Evolutionary conservation across 2,888 invertebrate species (phyloP).

Genomic region (Phorcus lineatus): DNA sequence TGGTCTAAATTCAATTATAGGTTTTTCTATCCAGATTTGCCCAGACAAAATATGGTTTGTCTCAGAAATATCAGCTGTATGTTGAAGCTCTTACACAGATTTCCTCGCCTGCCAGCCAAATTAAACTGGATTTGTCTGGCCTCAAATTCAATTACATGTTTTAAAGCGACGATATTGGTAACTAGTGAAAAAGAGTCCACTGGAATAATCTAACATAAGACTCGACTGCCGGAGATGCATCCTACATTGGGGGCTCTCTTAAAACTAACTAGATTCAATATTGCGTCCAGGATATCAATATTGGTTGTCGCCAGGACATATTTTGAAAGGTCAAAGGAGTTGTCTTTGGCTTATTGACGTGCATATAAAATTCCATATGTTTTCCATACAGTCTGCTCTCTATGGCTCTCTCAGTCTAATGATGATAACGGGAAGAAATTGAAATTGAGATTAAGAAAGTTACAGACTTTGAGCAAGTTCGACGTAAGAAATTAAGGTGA

Average conservation of each 20-base stretch:
- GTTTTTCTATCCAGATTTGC: slow-evolving; percentile 10
- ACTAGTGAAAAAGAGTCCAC: slow-evolving; percentile 1
- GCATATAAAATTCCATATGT: not conserved
- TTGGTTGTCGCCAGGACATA: slow-evolving; percentile 4
- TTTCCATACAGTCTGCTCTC: not conserved
- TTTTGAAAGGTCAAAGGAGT: not conserved
- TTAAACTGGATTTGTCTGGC: slow-evolving; percentile 13
- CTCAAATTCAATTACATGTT: slow-evolving; percentile 15
- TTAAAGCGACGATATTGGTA: slow-evolving; percentile 10
- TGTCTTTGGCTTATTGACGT: not conserved
- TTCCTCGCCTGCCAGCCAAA: slow-evolving; percentile 13
- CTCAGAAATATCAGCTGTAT: slow-evolving; percentile 13
- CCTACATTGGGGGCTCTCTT: not conserved
- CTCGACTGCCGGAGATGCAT: not conserved
- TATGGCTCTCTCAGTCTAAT: not conserved
- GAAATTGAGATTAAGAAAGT: slow-evolving; percentile 3
- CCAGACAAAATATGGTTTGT: slow-evolving; percentile 13
- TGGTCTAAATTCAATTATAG: slow-evolving; percentile 10
- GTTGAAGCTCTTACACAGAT: slow-evolving; percentile 8
- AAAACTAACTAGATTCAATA: slow-evolving; percentile 6
- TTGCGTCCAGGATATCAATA: not conserved
- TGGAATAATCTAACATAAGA: not conserved
- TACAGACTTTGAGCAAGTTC: not conserved
- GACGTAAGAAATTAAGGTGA: not conserved
- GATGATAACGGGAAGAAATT: slow-evolving; percentile 3